Conservation (phyloP, 2,888 invertebrate genomes). For the Ctenicera cuprea region DNA sequence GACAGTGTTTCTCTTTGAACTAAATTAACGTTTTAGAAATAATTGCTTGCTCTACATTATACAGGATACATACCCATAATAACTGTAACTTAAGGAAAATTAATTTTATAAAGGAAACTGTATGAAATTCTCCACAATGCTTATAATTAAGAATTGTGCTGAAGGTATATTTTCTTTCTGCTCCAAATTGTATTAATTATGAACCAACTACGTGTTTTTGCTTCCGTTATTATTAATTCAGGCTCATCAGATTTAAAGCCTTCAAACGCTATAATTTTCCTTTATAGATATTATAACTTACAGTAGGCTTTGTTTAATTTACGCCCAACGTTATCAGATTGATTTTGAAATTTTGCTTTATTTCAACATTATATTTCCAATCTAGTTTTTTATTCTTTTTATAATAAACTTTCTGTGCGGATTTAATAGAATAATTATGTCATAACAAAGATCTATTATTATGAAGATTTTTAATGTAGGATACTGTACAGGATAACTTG, state of each 20-base stretch:
- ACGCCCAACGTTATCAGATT: no score
- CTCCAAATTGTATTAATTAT: constrained; percentile 3
- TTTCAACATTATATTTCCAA: neutral
- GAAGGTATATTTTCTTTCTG: neutral
- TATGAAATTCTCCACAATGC: neutral
- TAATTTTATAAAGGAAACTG: neutral
- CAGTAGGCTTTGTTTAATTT: no score
- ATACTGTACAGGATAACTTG: no score
- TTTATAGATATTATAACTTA: no score
- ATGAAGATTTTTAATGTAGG: no score
- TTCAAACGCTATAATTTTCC: neutral
- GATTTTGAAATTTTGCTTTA: no score
- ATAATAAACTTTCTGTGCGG: no score
- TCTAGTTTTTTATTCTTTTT: no score
- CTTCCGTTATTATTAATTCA: neutral
- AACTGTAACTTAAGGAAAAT: constrained; percentile 16
- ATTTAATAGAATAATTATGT: no score
- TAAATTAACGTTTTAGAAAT: constrained; percentile 31
- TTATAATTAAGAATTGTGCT: neutral
- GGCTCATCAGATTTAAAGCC: neutral
- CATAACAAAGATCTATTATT: no score
- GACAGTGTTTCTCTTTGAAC: constrained; percentile 18
- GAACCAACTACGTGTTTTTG: neutral
- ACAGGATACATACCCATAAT: neutral
- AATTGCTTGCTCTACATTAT: constrained; percentile 27